Conservation (phyloP, 2,113 vertebrate genomes). For the Cynopterus brachyotis region DNA sequence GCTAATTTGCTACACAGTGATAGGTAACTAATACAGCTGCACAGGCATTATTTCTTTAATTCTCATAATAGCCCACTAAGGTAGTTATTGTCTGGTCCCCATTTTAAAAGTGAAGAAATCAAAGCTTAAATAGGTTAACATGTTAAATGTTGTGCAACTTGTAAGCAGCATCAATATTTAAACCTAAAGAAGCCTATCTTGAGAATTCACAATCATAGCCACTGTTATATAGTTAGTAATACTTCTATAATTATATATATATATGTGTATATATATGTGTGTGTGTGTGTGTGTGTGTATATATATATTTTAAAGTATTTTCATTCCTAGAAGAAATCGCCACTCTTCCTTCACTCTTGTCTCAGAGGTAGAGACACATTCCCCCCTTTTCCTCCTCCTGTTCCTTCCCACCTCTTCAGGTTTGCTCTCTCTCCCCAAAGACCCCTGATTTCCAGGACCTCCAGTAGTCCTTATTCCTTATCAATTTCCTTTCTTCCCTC, state of each 20-base stretch:
- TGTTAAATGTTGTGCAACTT: not conserved
- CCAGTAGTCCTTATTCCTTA: not conserved
- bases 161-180: not conserved
- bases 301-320: not conserved
- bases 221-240: not conserved
- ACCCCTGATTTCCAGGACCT: not conserved
- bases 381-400: too few species aligned
- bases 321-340: not conserved
- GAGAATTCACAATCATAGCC: not conserved
- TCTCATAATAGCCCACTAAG: not conserved
- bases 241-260: constrained; percentile 17
- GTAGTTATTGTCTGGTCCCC: not conserved
- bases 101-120: constrained; percentile 13
- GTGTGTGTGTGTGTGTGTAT: too few species aligned
- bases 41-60: not conserved
- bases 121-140: not conserved
- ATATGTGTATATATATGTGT: not conserved
- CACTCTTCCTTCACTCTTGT: not conserved
- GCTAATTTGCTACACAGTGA: not conserved
- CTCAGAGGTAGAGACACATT: not conserved
- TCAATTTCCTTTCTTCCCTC: not conserved
- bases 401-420: not conserved
- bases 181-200: not conserved
- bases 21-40: not conserved
- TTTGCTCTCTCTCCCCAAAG: not conserved